phyloP scores from a whole-genome alignment of 2,888 invertebrate species.

The Drosophila quasianomalipes region DNA sequence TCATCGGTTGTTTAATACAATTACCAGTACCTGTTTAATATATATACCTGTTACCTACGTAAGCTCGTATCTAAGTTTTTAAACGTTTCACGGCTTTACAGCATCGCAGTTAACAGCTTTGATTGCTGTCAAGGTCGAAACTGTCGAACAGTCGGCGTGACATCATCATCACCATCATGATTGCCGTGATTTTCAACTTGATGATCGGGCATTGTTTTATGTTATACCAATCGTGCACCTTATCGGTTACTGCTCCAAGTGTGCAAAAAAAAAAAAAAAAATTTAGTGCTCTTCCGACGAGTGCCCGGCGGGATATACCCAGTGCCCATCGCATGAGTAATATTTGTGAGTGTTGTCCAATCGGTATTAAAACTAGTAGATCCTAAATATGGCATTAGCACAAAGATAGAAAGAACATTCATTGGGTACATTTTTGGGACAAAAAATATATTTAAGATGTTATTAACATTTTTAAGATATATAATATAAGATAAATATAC shows the following conservation, averaged over 20 bases:
- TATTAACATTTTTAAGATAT: neutral
- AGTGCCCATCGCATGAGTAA: neutral
- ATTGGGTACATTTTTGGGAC: neutral
- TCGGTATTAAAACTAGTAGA: neutral
- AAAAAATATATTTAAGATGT: neutral
- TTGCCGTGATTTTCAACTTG: constrained; percentile 26
- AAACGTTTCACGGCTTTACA: constrained; percentile 5
- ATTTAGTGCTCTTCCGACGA: neutral
- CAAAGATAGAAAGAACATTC: neutral
- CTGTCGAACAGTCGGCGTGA: constrained; percentile 23
- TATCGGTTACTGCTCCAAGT: constrained; percentile 50
- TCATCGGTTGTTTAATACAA: neutral
- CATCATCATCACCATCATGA: constrained; percentile 2
- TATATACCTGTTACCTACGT: neutral
- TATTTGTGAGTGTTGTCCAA: neutral
- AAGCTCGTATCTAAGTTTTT: neutral
- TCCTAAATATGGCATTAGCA: neutral
- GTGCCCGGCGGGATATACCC: neutral
- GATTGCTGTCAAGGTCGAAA: constrained; percentile 45
- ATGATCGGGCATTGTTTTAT: constrained; percentile 1
- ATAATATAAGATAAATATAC: neutral
- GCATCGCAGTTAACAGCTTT: constrained; percentile 10
- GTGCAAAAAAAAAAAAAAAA: constrained; percentile 13
- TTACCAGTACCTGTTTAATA: neutral
- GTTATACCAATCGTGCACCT: constrained; percentile 21